phyloP scores from a whole-genome alignment of 2,888 invertebrate species.

The Heliothis peltigera region DNA sequence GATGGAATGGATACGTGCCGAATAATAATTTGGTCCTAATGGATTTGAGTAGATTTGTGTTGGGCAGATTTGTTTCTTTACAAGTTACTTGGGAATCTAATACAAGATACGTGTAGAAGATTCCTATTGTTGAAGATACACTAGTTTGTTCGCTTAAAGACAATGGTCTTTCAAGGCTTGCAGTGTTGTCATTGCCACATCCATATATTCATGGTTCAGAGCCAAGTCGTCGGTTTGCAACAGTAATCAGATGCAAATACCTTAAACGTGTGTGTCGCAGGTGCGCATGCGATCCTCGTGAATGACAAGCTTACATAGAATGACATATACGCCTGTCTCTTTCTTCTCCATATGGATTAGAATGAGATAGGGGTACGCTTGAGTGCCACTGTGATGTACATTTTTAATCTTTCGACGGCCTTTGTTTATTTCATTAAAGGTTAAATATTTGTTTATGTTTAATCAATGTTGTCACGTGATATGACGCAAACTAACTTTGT shows the following conservation, averaged over 20 bases:
- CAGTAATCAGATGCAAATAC: slow-evolving; percentile 63
- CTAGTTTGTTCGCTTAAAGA: not conserved
- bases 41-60: slow-evolving; percentile 14
- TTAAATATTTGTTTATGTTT: not conserved
- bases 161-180: not conserved
- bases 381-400: slow-evolving; percentile 8
- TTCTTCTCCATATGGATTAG: not conserved
- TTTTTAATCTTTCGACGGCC: slow-evolving; percentile 5
- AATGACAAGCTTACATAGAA: slow-evolving; percentile 45
- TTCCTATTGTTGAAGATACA: not conserved
- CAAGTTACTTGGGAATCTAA: slow-evolving; percentile 3
- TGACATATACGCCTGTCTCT: slow-evolving; percentile 8
- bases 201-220: slow-evolving; percentile 18
- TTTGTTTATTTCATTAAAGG: slow-evolving; percentile 16
- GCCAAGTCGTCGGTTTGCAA: slow-evolving; percentile 23
- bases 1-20: slow-evolving; percentile 32
- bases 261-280: slow-evolving; percentile 58
- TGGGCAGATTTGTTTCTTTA: slow-evolving; percentile 19
- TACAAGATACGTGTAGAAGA: not conserved
- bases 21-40: slow-evolving; percentile 44
- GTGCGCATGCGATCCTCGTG: slow-evolving; percentile 47
- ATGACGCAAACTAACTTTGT: not conserved
- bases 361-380: slow-evolving; percentile 6
- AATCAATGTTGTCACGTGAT: not conserved
- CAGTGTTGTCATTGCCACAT: slow-evolving; percentile 7